Percentiles rank a stretch among this genome's conserved stretches.
phyloP scores from a whole-genome alignment of 2,797 vertebrate species.

The Microctenopoma lineatum region DNA sequence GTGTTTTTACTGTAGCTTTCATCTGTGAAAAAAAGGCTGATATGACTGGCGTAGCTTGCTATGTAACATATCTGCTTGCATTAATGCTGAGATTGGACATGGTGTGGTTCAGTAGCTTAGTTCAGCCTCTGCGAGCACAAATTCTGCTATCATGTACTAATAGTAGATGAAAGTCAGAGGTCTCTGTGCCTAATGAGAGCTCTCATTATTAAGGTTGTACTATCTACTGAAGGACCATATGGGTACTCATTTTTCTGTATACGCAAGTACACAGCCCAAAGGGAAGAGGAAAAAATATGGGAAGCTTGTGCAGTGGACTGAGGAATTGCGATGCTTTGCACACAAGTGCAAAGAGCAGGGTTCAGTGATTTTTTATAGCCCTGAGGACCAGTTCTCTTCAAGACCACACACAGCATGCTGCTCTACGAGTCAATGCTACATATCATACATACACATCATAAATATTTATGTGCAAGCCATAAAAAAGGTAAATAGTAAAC shows the following conservation, averaged over 20 bases:
- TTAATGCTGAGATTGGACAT: conserved; percentile 75
- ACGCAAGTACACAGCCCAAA: conserved; percentile 74
- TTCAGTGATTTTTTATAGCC: conserved; percentile 73
- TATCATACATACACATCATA: conserved; percentile 31
- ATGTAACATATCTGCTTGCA: conserved; percentile 68
- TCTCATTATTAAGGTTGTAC: conserved; percentile 75
- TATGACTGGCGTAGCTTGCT: conserved; percentile 63
- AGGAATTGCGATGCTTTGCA: conserved; percentile 75
- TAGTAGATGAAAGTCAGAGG: conserved; percentile 76
- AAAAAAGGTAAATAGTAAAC: conserved; percentile 30
- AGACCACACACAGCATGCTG: conserved; percentile 43
- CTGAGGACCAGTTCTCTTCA: conserved; percentile 69
- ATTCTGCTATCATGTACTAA: conserved; percentile 71
- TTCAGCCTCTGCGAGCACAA: conserved; percentile 71
- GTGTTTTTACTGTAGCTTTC: conserved; percentile 66
- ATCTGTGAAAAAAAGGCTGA: conserved; percentile 67
- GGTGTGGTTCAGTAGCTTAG: conserved; percentile 72
- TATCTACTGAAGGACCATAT: conserved; percentile 74
- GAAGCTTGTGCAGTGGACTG: conserved; percentile 75
- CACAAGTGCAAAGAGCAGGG: conserved; percentile 74
- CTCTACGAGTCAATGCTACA: conserved; percentile 31
- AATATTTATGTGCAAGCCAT: conserved; percentile 33
- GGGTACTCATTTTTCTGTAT: conserved; percentile 67
- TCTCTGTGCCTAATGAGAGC: conserved; percentile 74
- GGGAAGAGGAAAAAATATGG: conserved; percentile 53